phyloP scores from a whole-genome alignment of 2,888 invertebrate species.

The Rhimphoctona megacephalus region DNA sequence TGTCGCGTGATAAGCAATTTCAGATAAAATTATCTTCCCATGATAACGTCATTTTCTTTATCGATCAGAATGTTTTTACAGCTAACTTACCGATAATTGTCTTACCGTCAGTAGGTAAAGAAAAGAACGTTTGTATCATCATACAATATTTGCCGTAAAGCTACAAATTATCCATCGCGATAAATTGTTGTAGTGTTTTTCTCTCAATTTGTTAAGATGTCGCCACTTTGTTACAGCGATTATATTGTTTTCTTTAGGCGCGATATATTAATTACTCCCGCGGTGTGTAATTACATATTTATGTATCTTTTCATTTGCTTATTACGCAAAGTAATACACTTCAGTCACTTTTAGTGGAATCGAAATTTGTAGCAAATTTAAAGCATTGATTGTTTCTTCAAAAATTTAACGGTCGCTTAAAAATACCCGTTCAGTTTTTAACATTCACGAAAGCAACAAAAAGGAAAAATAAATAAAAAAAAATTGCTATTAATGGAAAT shows the following conservation, averaged over 20 bases:
- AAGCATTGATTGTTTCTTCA: background rate
- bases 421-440: background rate
- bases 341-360: background rate
- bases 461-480: background rate
- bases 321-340: background rate
- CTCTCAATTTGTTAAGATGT: background rate
- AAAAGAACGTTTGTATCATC: background rate
- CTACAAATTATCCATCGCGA: conserved; percentile 2
- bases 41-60: background rate
- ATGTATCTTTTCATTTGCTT: background rate
- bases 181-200: background rate
- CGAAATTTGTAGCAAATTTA: background rate
- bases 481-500: background rate
- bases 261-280: background rate
- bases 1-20: background rate
- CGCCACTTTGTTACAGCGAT: background rate
- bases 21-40: background rate
- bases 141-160: background rate
- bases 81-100: background rate
- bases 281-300: background rate
- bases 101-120: conserved; percentile 4
- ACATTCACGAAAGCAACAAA: background rate
- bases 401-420: no score
- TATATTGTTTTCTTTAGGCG: background rate
- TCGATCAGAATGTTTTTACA: background rate